A percentile compares a stretch with the other conserved stretches of the same genome.
These are phyloP conservation scores for Sarcophaga rosellei DNA, from an alignment of 2,888 invertebrate genomes.

Conservation along the genomic window DNA sequence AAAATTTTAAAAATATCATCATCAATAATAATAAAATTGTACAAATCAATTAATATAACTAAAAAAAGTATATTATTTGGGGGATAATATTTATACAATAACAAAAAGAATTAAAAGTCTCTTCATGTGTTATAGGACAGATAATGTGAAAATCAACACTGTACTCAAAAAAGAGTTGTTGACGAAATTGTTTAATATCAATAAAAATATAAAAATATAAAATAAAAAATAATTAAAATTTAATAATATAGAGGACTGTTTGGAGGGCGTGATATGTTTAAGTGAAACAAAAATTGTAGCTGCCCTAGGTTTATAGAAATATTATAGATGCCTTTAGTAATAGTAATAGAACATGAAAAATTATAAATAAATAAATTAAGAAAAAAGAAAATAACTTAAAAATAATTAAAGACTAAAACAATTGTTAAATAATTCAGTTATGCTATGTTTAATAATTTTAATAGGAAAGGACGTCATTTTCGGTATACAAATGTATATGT, in stretches of 20 bases:
- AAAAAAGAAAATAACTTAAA: not conserved
- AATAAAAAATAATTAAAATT: not conserved
- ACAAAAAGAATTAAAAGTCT: constrained; percentile 4
- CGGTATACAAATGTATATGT: not conserved
- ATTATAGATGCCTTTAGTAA: not conserved
- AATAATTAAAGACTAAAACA: not conserved
- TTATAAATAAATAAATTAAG: not conserved
- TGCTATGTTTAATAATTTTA: not conserved
- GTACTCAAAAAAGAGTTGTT: too few relatives aligned
- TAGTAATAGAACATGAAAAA: not conserved
- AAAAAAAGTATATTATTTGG: constrained; percentile 22
- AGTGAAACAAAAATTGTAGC: not conserved
- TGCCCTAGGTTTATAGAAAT: not conserved
- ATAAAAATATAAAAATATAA: not conserved
- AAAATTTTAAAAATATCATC: constrained; percentile 14
- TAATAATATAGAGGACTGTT: too few relatives aligned
- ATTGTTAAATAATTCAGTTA: not conserved
- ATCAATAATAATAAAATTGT: constrained; percentile 63
- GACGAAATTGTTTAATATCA: too few relatives aligned
- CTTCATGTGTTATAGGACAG: too few relatives aligned
- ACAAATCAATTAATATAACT: constrained; percentile 56
- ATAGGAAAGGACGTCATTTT: not conserved
- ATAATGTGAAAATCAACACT: too few relatives aligned
- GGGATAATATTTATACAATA: constrained; percentile 31
- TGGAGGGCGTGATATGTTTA: not conserved